Base-by-base conservation (phyloP, 2,888 invertebrate species). In the Gryllus longicercus region DNA sequence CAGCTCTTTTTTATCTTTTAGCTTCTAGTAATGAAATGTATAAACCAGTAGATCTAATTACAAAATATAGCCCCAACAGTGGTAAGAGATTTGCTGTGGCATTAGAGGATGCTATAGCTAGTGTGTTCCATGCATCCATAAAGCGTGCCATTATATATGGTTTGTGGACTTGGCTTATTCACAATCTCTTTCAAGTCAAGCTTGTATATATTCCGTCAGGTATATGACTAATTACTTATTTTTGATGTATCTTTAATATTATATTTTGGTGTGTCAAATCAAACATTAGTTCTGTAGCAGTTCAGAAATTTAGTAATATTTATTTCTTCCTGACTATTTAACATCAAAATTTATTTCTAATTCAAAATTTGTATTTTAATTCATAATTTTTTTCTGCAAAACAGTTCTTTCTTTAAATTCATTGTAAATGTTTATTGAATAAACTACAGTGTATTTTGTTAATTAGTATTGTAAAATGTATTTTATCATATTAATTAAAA, bases 141-240 rank as follows among this genome's bases (percentile, higher is more conserved):
- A 99, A 99, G 89, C 96, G 99, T 92, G 96, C 97, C 0, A 90
- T 95, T 0, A 99, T 99, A 88, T 99, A 99, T 86, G 99, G 98
- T 0, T 90, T 99, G 83, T 99, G 98, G 93, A 99, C 99, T 0
- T 99, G 98, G 97, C 91, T 99, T 82, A 95, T 97, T 79, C 99
- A 99, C 87, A 96, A 96, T 83, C 89, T 99, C 16, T 98, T 99
- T 86, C 95, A 95, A 81, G 95, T 95, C 5, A 96, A 96, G 87
- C 95, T 99, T 82, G 96, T 99, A 63, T 99, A 98, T 87, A 90
- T 99, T 83, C 98, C 99, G 1, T 95, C 97, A 85, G 94, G 95
- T 95, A 86, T 87, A 80, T 79, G 79, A 12, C 75, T 75, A n/a
- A 74, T 75, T n/a, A 79, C 25, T 75, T 51, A 50, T 74, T 76